Evolutionary conservation across 1,140 invertebrate genomes (phyloP).

Genomic region (Ips typographus): DNA sequence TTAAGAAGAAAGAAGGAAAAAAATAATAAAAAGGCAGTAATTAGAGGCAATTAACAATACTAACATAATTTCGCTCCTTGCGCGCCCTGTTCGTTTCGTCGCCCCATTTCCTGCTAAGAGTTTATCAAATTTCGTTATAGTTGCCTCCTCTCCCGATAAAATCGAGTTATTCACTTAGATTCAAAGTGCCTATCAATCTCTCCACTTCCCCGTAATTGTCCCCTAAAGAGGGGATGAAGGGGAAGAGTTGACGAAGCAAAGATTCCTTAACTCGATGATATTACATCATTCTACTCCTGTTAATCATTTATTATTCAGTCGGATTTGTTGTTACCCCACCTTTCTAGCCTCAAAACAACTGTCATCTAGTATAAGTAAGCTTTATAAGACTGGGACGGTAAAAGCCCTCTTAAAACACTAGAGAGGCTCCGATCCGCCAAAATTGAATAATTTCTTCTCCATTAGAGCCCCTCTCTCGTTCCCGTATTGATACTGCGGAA

Average conservation of each 20-base stretch:
- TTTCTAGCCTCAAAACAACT: too few relatives aligned
- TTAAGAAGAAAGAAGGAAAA: too few relatives aligned
- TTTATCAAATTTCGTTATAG: slow-evolving; percentile 34
- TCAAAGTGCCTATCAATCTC: slow-evolving; percentile 35
- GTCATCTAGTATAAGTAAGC: too few relatives aligned
- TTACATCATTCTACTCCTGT: too few relatives aligned
- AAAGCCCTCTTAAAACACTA: too few relatives aligned
- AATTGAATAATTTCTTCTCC: slow-evolving; percentile 23
- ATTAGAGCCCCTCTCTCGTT: slow-evolving; percentile 4
- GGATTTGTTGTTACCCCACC: too few relatives aligned
- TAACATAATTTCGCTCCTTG: slow-evolving; percentile 2
- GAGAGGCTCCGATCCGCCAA: background rate
- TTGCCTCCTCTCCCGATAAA: slow-evolving; percentile 29
- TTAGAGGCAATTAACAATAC: slow-evolving; percentile 7
- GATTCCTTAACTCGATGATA: slow-evolving; percentile 8
- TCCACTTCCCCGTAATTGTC: slow-evolving; percentile 27
- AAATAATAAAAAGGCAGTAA: slow-evolving; percentile 1
- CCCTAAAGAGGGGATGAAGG: background rate
- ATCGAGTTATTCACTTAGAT: slow-evolving; percentile 33
- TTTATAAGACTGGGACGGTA: too few relatives aligned
- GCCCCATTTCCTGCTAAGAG: slow-evolving; percentile 5
- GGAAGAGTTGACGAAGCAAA: slow-evolving; percentile 14
- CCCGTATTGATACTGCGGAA: slow-evolving; percentile 13
- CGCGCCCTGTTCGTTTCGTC: background rate
- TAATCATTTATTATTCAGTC: too few relatives aligned